Evolutionary conservation across 2,888 invertebrate species (phyloP).

Genomic region (Acheta domesticus): DNA sequence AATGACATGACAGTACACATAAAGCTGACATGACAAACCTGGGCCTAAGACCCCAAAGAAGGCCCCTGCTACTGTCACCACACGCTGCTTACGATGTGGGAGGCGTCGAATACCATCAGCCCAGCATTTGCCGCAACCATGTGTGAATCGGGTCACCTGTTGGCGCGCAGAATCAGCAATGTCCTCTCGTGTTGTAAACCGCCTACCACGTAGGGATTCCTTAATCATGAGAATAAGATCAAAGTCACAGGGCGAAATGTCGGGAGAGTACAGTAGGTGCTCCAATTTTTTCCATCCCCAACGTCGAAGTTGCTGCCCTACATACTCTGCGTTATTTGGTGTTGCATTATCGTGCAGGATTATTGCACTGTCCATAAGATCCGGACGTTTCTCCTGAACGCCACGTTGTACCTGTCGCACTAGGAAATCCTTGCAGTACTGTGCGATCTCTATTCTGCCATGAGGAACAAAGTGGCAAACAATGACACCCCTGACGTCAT

Average conservation of each 20-base stretch:
- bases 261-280: not conserved
- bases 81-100: constrained; percentile 10
- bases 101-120: not conserved
- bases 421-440: too few species aligned
- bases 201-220: not conserved
- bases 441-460: too few species aligned
- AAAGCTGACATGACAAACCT: too few species aligned
- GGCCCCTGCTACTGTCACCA: constrained; percentile 18
- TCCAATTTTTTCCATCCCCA: not conserved
- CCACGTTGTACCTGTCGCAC: too few species aligned
- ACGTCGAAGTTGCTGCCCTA: not conserved
- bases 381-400: not conserved
- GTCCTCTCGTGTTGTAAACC: too few species aligned
- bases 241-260: too few species aligned
- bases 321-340: not conserved
- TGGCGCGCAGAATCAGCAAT: not conserved
- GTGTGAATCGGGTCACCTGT: constrained; percentile 2
- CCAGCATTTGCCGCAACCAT: not conserved
- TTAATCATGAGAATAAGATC: not conserved
- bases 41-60: too few species aligned
- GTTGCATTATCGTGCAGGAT: not conserved
- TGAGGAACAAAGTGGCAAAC: too few species aligned
- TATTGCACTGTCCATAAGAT: constrained; percentile 1
- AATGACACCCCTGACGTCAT: too few species aligned
- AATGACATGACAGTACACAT: too few species aligned